Base-by-base conservation (phyloP, 2,797 vertebrate genomes). In the Morelia viridis region DNA sequence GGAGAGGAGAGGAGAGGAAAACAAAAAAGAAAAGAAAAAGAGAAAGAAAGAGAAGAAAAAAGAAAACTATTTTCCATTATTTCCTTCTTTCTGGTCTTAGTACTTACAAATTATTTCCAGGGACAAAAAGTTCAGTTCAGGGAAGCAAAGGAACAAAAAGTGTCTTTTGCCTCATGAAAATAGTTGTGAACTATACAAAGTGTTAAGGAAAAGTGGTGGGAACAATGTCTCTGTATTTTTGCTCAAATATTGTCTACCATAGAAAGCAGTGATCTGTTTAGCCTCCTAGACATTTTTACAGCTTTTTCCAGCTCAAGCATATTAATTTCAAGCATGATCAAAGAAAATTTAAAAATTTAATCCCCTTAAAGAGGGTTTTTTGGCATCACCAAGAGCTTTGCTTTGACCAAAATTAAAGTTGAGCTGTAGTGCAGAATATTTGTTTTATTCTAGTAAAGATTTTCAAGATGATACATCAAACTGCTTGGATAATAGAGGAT, bases 11-110 rank as follows among this genome's bases (percentile, higher is more conserved):
- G 41, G 50, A 50, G 50, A 50, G 50, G 7, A 50, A 50, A 8
- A 50, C 0, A 50, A 50, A 50, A 7, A 50, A 7, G 6, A 50
- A 50, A 7, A 50, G 4, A 50, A 53, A 53, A 8, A 53, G 8
- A 53, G 50, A 53, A 53, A 53, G 50, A 31, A 57, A 65, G 76
- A 64, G 58, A 89, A 46, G 50, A 57, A 92, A 65, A 11, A 41
- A 92, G 61, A 5, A 89, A 41, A 89, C n/a, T 76, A 84, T 92
- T 89, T 92, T 85, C 87, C 87, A 85, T 89, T 68, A 60, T 92
- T 56, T 60, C 88, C 80, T 71, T 46, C 80, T 68, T 68, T 64
- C 68, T 92, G 83, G 83, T 64, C 46, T 5, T 11, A 58, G 87
- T 46, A 19, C 50, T 60, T 68, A 31, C 65, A 92, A 89, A 92